These are phyloP conservation scores for Abrostola triplasia DNA, from an alignment of 2,888 invertebrate genomes.

Conservation along the genomic window DNA sequence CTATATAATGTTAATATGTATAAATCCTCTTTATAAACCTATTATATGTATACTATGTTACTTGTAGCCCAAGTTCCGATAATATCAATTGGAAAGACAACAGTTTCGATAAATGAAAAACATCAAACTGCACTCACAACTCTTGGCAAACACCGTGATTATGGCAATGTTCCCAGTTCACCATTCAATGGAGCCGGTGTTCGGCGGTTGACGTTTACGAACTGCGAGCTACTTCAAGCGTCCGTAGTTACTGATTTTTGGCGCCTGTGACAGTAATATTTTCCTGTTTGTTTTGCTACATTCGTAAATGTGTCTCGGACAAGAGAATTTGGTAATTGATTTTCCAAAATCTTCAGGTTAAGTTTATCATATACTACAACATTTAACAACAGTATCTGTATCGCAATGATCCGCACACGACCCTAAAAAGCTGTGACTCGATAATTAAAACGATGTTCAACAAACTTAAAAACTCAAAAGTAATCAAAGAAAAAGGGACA, in stretches of 20 bases:
- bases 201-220: neutral
- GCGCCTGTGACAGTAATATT: too few species aligned
- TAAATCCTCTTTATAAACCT: too few species aligned
- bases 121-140: constrained; percentile 1
- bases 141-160: neutral
- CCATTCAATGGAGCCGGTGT: neutral
- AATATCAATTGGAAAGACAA: neutral
- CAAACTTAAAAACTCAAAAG: constrained; percentile 57
- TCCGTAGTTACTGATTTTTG: neutral
- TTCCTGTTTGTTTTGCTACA: too few species aligned
- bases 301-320: too few species aligned
- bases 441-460: constrained; percentile 39
- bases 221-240: neutral
- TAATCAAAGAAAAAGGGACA: constrained; percentile 67
- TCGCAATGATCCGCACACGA: constrained; percentile 1
- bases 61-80: too few species aligned
- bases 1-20: too few species aligned
- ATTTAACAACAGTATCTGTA: neutral
- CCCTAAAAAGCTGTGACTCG: constrained; percentile 15
- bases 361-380: too few species aligned
- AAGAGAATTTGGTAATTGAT: too few species aligned
- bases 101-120: neutral
- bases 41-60: too few species aligned
- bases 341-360: too few species aligned
- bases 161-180: constrained; percentile 4